Conservation (phyloP, 1,140 invertebrate species). For the Neodiprion pinetum region DNA sequence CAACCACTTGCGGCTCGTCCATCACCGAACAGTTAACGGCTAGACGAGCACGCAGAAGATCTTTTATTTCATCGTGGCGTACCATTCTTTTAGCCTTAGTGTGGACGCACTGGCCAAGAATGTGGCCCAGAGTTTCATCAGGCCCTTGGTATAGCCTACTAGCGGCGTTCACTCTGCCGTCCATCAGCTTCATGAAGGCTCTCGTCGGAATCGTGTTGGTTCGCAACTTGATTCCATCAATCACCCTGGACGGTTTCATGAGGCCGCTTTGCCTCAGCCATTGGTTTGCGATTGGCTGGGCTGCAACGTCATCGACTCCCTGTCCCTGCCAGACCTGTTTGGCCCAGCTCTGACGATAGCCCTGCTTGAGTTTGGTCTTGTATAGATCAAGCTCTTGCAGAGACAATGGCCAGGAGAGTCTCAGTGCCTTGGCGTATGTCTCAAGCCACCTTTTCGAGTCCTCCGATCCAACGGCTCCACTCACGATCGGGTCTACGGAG, state of each 20-base stretch:
- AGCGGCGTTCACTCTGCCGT: not conserved
- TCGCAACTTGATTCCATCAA: not conserved
- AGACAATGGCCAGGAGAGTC: conserved; percentile 4
- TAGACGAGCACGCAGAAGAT: not conserved
- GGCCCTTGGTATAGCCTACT: not conserved
- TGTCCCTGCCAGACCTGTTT: conserved; percentile 30
- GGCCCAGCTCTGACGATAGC: too few relatives aligned
- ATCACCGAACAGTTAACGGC: not conserved
- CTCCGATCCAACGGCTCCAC: not conserved
- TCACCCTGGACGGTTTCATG: conserved; percentile 25
- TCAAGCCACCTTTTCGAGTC: not conserved
- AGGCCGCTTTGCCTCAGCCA: conserved; percentile 27
- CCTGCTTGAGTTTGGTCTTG: conserved; percentile 12
- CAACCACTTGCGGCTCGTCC: not conserved
- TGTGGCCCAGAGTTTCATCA: not conserved
- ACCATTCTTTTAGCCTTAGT: not conserved
- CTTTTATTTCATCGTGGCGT: not conserved
- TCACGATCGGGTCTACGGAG: conserved; percentile 24
- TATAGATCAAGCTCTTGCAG: conserved; percentile 8
- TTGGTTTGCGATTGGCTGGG: conserved; percentile 25
- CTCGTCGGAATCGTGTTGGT: not conserved
- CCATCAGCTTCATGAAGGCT: not conserved
- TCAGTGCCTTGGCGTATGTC: conserved; percentile 20
- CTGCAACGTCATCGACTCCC: conserved; percentile 26
- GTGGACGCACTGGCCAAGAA: not conserved